Evolutionary conservation across 2,797 vertebrate genomes (phyloP), one percentile per base, ranked within the genome.

Genomic region (Cuniculus paca): DNA sequence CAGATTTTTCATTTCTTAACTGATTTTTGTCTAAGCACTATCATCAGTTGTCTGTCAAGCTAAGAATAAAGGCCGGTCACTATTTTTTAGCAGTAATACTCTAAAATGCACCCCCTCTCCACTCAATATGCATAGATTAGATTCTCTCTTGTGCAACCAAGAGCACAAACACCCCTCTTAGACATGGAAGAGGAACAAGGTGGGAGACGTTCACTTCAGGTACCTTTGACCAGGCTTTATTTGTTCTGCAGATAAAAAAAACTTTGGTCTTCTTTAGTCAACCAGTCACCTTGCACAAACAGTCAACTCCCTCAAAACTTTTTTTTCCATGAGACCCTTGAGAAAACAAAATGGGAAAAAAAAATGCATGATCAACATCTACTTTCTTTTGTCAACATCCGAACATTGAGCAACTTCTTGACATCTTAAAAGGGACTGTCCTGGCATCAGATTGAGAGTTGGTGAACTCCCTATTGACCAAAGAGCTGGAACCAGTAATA

Each of bases 341-440:
- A 97, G 97, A 97, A 96, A 98, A 98, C 97, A 97, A 95, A 95
- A 78, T 82, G 39, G 39, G 8, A 13, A 39, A 42, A 45, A 81
- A 39, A 80, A 92, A 84, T 68, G 5, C 74, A 63, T 74, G 95
- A 97, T 68, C 84, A 88, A 93, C 90, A 97, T 96, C 96, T 95
- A 95, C 93, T 97, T 98, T 98, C 97, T 98, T 97, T 24, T 6
- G 97, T 98, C 97, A 98, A 97, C 97, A 97, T 93, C 72, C 95
- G 90, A 97, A 92, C 74, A 58, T 97, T 98, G 96, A 96, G 96
- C 96, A 97, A 98, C 60, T 91, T 95, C 96, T 97, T 86, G 39
- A 97, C 95, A 98, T 98, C 96, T 97, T 97, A 96, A 97, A 97
- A 96, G 81, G 87, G 96, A 91, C 89, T 88, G 75, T 87, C 34